phyloP scores from a whole-genome alignment of 2,888 invertebrate species.

The Eilema sororculum region DNA sequence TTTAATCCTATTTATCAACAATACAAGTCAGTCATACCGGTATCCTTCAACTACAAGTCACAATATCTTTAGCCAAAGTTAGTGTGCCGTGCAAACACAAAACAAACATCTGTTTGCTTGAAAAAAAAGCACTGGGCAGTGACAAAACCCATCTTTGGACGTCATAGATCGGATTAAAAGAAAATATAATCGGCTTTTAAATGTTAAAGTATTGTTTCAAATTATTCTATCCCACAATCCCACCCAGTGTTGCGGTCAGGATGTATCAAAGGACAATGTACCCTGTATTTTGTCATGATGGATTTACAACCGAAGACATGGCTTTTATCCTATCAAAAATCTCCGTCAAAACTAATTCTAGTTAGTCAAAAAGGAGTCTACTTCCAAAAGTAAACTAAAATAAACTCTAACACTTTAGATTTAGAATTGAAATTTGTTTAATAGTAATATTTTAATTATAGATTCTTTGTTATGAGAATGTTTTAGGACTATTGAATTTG shows the following conservation, averaged over 20 bases:
- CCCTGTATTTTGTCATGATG: conserved; percentile 44
- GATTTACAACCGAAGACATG: conserved; percentile 47
- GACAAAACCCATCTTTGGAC: conserved; percentile 67
- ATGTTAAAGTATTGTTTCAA: conserved; percentile 74
- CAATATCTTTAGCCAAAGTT: conserved; percentile 10
- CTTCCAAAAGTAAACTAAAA: conserved; percentile 15
- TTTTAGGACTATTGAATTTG: conserved; percentile 41
- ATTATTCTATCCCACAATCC: conserved; percentile 67
- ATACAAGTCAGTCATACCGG: conserved; percentile 34
- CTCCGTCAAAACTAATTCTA: conserved; percentile 31
- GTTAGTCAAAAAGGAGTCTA: conserved; percentile 15
- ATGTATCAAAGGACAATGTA: conserved; percentile 37
- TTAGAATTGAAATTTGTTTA: conserved; percentile 13
- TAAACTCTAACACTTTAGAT: conserved; percentile 5
- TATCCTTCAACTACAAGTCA: conserved; percentile 29
- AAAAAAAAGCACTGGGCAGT: conserved; percentile 62
- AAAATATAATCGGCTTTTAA: conserved; percentile 78
- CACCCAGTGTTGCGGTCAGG: conserved; percentile 58
- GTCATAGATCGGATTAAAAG: conserved; percentile 63
- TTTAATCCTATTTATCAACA: conserved; percentile 45
- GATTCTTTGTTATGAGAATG: conserved; percentile 21
- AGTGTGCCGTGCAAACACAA: conserved; percentile 46
- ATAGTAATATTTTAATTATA: conserved; percentile 17
- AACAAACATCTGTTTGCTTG: conserved; percentile 38
- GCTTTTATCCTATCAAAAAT: conserved; percentile 47